A percentile compares a stretch with the other conserved stretches of the same genome.
These are phyloP conservation scores for Drosophila novamexicana DNA, from an alignment of 1,140 invertebrate species.

Conservation along the genomic window DNA sequence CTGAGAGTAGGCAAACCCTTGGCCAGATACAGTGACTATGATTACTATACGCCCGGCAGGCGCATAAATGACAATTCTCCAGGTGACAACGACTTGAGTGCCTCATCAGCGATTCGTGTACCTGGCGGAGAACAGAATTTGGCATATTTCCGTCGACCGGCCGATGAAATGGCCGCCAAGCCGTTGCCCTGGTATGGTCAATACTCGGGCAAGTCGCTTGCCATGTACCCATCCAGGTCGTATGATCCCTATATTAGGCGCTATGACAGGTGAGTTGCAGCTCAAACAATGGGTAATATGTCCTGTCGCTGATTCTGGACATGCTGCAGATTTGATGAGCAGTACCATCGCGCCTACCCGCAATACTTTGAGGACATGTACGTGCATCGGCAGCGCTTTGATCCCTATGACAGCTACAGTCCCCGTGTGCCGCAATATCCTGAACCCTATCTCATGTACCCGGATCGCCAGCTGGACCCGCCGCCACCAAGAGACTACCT, in stretches of 20 bases:
- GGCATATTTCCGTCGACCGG: slow-evolving; percentile 26
- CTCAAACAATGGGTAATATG: background rate
- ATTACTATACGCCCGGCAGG: slow-evolving; percentile 42
- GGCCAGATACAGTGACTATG: slow-evolving; percentile 51
- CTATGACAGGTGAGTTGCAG: slow-evolving; percentile 68
- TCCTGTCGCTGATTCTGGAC: background rate
- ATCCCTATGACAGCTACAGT: slow-evolving; percentile 83
- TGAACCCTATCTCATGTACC: slow-evolving; percentile 79
- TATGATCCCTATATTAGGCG: slow-evolving; percentile 80
- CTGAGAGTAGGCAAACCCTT: slow-evolving; percentile 29
- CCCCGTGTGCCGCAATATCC: slow-evolving; percentile 76
- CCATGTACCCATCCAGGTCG: slow-evolving; percentile 75
- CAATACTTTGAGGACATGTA: slow-evolving; percentile 81
- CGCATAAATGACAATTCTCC: slow-evolving; percentile 7
- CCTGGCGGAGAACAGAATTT: slow-evolving; percentile 32
- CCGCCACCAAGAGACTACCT: slow-evolving; percentile 62
- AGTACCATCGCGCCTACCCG: slow-evolving; percentile 76
- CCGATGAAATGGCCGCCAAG: slow-evolving; percentile 23
- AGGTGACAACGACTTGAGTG: slow-evolving; percentile 40
- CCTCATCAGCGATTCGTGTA: slow-evolving; percentile 30
- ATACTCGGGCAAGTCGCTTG: slow-evolving; percentile 41
- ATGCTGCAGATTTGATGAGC: slow-evolving; percentile 67
- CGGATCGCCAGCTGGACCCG: slow-evolving; percentile 75
- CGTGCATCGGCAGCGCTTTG: slow-evolving; percentile 70
- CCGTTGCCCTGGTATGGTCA: slow-evolving; percentile 54